Percentiles rank a stretch among this genome's conserved stretches.
Evolutionary conservation across 2,113 vertebrate genomes (phyloP).

Genomic region (Rhizomys pruinosus): DNA sequence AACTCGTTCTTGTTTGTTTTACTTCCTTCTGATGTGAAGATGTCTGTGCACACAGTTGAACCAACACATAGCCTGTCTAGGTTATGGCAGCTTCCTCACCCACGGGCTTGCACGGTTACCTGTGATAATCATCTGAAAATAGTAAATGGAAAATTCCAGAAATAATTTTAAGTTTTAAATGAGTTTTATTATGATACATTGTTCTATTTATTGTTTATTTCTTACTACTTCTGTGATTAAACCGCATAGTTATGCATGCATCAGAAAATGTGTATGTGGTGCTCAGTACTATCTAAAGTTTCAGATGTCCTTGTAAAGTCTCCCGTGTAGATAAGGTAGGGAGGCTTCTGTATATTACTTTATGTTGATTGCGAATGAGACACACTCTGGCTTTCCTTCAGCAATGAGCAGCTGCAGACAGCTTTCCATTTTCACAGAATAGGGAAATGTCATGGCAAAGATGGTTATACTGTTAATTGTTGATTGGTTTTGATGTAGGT

Average conservation of each 20-base stretch:
- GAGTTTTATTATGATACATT: background rate
- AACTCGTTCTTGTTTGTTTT: background rate
- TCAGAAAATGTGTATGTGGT: background rate
- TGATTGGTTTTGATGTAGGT: background rate
- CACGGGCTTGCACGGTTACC: background rate
- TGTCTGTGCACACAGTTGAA: background rate
- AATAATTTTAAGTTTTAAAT: background rate
- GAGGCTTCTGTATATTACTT: background rate
- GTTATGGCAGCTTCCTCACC: no score
- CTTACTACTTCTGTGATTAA: background rate
- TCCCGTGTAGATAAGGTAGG: background rate
- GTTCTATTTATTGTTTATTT: background rate
- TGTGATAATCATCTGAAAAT: background rate
- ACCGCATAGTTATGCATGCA: background rate
- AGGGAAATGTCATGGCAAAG: background rate
- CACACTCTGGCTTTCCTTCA: background rate
- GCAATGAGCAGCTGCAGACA: background rate
- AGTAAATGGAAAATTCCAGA: background rate
- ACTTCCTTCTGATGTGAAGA: background rate
- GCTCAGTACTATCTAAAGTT: background rate
- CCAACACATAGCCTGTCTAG: background rate
- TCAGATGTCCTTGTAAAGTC: background rate
- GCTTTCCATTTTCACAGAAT: background rate
- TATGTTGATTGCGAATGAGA: background rate
- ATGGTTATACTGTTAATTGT: fast-evolving